These are phyloP conservation scores for Sorex fumeus DNA, from an alignment of 2,113 vertebrate species.

Conservation along the genomic window DNA sequence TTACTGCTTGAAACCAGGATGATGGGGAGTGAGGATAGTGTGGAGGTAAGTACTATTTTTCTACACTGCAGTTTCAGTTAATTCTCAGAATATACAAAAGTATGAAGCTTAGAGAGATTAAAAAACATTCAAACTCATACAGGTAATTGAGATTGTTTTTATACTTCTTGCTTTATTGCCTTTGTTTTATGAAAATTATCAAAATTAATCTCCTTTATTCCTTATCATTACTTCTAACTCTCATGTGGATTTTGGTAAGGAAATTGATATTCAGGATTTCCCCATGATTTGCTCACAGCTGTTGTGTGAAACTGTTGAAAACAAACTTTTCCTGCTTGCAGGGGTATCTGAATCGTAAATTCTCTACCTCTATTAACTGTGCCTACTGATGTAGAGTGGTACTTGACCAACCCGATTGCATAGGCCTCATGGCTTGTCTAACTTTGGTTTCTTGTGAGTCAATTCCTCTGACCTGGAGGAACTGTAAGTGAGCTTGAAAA, in stretches of 20 bases:
- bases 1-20: background rate
- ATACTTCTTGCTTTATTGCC: background rate
- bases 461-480: background rate
- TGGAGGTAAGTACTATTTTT: background rate
- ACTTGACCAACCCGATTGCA: background rate
- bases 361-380: background rate
- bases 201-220: too few species aligned
- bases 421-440: background rate
- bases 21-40: background rate
- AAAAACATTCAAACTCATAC: background rate
- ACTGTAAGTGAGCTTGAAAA: background rate
- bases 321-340: background rate
- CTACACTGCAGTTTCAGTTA: conserved; percentile 4
- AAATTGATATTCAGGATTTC: background rate
- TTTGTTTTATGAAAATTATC: background rate
- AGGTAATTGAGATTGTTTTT: conserved; percentile 1
- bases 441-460: background rate
- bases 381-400: background rate
- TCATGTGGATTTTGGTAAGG: background rate
- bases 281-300: background rate
- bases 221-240: background rate
- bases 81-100: background rate
- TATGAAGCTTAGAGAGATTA: conserved; percentile 3
- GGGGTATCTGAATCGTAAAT: background rate
- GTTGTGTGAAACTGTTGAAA: background rate